Evolutionary conservation across 1,140 invertebrate genomes (phyloP).

Genomic region (Microplitis mediator): DNA sequence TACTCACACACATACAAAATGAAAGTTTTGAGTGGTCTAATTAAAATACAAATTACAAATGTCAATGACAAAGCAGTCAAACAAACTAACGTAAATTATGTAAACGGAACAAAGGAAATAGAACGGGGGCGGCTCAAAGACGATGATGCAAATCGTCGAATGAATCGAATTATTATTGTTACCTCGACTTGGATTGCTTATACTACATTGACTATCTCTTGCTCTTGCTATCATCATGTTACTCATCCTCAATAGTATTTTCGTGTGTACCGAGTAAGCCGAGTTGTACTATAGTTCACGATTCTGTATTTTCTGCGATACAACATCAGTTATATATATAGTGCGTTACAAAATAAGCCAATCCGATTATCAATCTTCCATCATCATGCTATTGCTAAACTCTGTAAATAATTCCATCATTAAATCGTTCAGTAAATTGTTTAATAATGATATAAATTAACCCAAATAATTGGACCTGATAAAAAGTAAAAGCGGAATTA

Average conservation of each 20-base stretch:
- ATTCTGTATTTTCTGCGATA: no score
- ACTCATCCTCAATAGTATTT: no score
- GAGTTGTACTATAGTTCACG: no score
- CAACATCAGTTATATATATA: no score
- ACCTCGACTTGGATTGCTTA: constrained; percentile 7
- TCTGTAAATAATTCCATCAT: neutral
- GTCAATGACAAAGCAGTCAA: constrained; percentile 30
- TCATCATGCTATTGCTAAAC: no score
- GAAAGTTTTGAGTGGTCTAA: constrained; percentile 35
- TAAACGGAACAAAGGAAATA: constrained; percentile 31
- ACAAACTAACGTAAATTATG: constrained; percentile 32
- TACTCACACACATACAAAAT: no score
- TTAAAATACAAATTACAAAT: constrained; percentile 39
- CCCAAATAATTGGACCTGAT: no score
- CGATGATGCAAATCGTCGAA: neutral
- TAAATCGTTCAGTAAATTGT: neutral
- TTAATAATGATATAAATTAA: neutral
- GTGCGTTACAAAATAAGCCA: no score
- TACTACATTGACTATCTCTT: neutral
- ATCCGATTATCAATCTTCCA: no score
- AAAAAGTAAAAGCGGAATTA: neutral
- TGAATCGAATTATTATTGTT: constrained; percentile 15
- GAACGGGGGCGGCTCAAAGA: neutral
- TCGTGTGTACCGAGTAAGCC: no score
- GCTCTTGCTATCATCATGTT: neutral